Evolutionary conservation across 2,113 vertebrate species (phyloP).

Genomic region (Glaucomys volans): DNA sequence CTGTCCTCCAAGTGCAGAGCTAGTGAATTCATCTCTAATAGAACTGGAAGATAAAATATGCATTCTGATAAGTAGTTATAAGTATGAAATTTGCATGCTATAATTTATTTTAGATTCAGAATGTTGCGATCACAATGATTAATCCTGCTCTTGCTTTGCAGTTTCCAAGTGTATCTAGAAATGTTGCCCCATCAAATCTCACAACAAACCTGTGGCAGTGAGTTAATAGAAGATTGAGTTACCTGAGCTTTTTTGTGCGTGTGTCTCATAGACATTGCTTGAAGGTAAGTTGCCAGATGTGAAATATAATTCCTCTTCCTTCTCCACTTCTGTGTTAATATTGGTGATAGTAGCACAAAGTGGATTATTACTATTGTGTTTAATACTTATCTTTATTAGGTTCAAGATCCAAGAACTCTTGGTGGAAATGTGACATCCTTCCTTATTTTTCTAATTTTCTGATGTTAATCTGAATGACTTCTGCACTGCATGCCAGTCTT

Average conservation of each 20-base stretch:
- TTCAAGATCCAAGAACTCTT: background rate
- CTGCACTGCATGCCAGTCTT: background rate
- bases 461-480: background rate
- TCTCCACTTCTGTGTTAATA: background rate
- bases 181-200: background rate
- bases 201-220: background rate
- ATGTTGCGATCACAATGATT: background rate
- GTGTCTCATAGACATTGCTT: background rate
- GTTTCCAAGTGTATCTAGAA: background rate
- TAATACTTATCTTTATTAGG: background rate
- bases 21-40: too few relatives aligned
- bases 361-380: background rate
- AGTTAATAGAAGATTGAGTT: background rate
- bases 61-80: too few relatives aligned
- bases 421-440: background rate
- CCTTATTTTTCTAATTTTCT: background rate
- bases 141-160: background rate
- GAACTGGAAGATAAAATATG: too few relatives aligned
- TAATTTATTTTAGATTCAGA: too few relatives aligned
- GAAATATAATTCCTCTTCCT: background rate
- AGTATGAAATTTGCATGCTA: too few relatives aligned
- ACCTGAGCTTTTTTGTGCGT: background rate
- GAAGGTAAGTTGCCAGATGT: background rate
- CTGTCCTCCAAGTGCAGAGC: too few relatives aligned
- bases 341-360: background rate